A percentile compares a stretch with the other conserved stretches of the same genome.
Conservation (phyloP, 2,888 invertebrate species). For the Tuta absoluta region DNA sequence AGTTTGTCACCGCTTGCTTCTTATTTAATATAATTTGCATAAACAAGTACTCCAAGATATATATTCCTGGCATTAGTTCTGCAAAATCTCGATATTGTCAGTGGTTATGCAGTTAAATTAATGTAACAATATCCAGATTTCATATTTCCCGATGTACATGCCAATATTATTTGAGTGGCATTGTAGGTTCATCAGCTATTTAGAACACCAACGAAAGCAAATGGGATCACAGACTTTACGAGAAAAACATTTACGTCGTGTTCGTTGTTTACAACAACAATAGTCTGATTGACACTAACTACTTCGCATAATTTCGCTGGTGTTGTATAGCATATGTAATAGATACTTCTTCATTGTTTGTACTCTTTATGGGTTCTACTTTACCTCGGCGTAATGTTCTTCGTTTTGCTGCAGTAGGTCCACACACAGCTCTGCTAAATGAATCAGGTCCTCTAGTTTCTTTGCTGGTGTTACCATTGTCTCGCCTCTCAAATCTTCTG, state of each 20-base stretch:
- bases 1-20: too few species aligned
- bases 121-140: neutral
- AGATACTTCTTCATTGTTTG: neutral
- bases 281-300: neutral
- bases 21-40: too few species aligned
- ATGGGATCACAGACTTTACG: neutral
- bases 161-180: neutral
- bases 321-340: neutral
- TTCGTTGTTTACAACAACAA: neutral
- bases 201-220: neutral
- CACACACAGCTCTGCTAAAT: constrained; percentile 98
- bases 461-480: constrained; percentile 91
- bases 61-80: neutral
- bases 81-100: neutral
- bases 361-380: constrained; percentile 4
- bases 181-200: neutral
- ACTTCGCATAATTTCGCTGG: neutral
- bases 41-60: too few species aligned
- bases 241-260: neutral
- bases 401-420: constrained; percentile 99
- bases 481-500: constrained; percentile 92
- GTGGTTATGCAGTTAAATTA: neutral
- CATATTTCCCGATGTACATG: neutral
- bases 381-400: constrained; percentile 99
- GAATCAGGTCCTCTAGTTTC: constrained; percentile 97